phyloP scores from a whole-genome alignment of 1,140 invertebrate genomes.

The Hylaeus anthracinus region DNA sequence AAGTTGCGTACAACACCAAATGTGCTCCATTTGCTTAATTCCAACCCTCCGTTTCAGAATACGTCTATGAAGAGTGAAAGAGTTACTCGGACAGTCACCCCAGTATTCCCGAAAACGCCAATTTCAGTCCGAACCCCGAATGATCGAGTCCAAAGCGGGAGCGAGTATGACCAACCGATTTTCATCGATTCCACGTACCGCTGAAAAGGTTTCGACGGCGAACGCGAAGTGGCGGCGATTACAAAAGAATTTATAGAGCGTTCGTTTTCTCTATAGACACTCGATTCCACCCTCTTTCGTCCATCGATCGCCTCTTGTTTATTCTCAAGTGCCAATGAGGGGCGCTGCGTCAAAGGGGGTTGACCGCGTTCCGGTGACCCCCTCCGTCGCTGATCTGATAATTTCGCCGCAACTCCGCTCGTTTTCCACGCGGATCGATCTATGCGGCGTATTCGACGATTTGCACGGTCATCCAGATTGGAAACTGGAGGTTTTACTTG shows the following conservation, averaged over 20 bases:
- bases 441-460: background rate
- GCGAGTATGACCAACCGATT: conserved; percentile 33
- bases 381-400: conserved; percentile 32
- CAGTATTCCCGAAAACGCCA: background rate
- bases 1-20: no score
- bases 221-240: conserved; percentile 48
- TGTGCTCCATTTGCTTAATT: no score
- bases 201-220: conserved; percentile 31
- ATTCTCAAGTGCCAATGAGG: conserved; percentile 60
- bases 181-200: conserved; percentile 29
- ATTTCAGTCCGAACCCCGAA: background rate
- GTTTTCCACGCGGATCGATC: background rate
- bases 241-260: conserved; percentile 60
- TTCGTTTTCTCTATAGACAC: conserved; percentile 55
- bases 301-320: conserved; percentile 65
- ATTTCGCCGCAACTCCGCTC: conserved; percentile 27
- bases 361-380: conserved; percentile 37
- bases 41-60: no score
- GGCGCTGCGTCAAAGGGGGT: conserved; percentile 26
- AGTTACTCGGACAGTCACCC: no score
- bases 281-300: conserved; percentile 54
- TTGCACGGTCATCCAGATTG: background rate
- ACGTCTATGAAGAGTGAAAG: no score
- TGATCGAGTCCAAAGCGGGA: background rate
- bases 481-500: background rate